Evolutionary conservation across 2,888 invertebrate genomes (phyloP).

Genomic region (Meghimatium bilineatum): DNA sequence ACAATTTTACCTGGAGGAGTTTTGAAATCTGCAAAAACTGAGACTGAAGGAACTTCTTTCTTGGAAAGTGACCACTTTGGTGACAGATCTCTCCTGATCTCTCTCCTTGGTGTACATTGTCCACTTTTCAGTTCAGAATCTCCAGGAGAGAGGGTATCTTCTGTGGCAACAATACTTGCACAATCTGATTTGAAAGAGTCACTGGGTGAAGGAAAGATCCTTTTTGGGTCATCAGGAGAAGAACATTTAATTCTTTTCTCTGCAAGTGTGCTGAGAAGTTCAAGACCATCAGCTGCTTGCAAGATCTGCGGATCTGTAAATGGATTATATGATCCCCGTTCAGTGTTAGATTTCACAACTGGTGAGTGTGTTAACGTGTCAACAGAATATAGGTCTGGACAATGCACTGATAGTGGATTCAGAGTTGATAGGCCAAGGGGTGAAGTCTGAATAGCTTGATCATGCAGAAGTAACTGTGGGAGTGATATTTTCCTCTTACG

Average conservation of each 20-base stretch:
- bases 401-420: conserved; percentile 34
- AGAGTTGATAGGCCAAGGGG: conserved; percentile 1
- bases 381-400: conserved; percentile 38
- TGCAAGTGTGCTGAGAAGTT: conserved; percentile 70
- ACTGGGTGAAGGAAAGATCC: conserved; percentile 54
- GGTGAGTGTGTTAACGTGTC: conserved; percentile 4
- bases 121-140: conserved; percentile 47
- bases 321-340: conserved; percentile 58
- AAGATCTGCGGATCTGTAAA: conserved; percentile 70
- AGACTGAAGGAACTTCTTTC: conserved; percentile 32
- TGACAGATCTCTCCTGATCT: conserved; percentile 46
- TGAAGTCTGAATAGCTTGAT: conserved; percentile 47
- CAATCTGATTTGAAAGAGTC: conserved; percentile 56
- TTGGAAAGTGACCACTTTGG: conserved; percentile 53
- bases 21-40: conserved; percentile 46
- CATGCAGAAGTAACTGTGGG: not conserved
- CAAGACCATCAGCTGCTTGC: conserved; percentile 70
- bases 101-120: conserved; percentile 49
- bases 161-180: conserved; percentile 40
- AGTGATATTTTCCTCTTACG: conserved; percentile 1
- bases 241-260: conserved; percentile 65
- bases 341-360: conserved; percentile 20
- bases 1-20: conserved; percentile 48
- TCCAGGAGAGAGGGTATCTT: conserved; percentile 47
- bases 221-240: conserved; percentile 48